Evolutionary conservation across 1,140 invertebrate genomes (phyloP), one percentile per base, ranked within the genome.

Genomic region (Drosophila azteca): DNA sequence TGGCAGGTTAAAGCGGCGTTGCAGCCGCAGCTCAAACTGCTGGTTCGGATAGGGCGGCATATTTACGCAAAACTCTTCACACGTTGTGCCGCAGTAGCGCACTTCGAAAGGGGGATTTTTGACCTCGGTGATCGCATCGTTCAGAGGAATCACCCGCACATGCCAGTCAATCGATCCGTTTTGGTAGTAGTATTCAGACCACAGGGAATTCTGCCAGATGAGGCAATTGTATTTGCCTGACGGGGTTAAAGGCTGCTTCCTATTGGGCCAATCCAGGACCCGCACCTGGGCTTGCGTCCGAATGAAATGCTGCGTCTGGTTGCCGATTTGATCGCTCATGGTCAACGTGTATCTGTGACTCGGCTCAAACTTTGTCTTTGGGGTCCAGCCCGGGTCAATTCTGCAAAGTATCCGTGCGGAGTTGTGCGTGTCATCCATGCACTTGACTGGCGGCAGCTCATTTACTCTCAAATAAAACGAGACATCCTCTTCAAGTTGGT

Each of bases 11-110:
- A 67, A 8, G 22, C 39, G 67, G 0, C 20, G 39, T 39, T 0
- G n/a, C 6, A 69, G 6, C 1, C n/a, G 17, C 15, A 69, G 44
- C 2, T 26, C 15, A 13, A 69, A 70, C 8, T 2, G 8, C 20
- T 58, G 65, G 15, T 39, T 8, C 35, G 43, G 65, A n/a, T 49
- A 15, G 8, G 6, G 50, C 13, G 66, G 67, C 7, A 6, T 55
- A 2, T 8, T 13, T 2, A 70, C 50, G 44, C 67, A 69, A 9
- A 70, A 1, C 0, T 17, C 0, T 4, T n/a, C 8, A 3, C 1
- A 2, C 8, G 2, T 3, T 35, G 9, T 11, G 31, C 31, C 31
- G 2, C 8, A 11, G 31, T 9, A 9, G 31, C 9, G 31, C 31
- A 11, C 31, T 3, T 35, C 8, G 31, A 11, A 35, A 8, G 31